Conservation (phyloP, 1,140 invertebrate genomes). For the Drosophila athabasca region DNA sequence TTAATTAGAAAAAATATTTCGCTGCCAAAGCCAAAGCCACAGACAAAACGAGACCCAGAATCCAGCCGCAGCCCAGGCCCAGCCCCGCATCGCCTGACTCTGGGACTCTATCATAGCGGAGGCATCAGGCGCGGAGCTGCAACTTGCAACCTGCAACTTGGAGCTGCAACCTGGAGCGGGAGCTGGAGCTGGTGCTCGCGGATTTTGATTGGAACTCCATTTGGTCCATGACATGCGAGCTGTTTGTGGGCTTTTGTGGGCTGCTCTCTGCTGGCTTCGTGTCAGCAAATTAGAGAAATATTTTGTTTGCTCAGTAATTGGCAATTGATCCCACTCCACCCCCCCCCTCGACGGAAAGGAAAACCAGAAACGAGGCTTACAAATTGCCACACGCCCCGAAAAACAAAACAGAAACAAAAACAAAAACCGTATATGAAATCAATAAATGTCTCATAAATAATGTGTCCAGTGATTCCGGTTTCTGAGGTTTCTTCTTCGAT, state of each 20-base stretch:
- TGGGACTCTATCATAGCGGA: conserved; percentile 51
- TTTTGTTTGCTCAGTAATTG: conserved; percentile 75
- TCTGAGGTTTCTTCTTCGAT: neutral
- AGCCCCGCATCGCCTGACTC: conserved; percentile 61
- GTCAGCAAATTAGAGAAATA: conserved; percentile 76
- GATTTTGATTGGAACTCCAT: conserved; percentile 57
- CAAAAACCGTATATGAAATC: conserved; percentile 28
- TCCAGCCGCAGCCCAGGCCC: conserved; percentile 4
- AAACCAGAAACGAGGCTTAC: conserved; percentile 51
- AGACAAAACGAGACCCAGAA: conserved; percentile 21
- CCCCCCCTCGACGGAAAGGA: neutral
- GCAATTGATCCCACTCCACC: conserved; percentile 40
- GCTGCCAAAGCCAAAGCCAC: conserved; percentile 31
- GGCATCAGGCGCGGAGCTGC: conserved; percentile 46
- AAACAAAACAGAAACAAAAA: neutral
- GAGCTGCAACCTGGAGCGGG: conserved; percentile 23
- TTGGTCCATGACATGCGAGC: conserved; percentile 62
- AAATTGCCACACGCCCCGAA: conserved; percentile 56
- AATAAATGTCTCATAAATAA: conserved; percentile 50
- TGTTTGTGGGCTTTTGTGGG: neutral
- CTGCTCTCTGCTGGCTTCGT: conserved; percentile 32
- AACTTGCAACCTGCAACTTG: conserved; percentile 15
- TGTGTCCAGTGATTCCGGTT: conserved; percentile 43
- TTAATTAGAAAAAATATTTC: conserved; percentile 77
- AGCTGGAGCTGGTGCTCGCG: no score